Evolutionary conservation across 2,113 vertebrate genomes (phyloP), one percentile per base, ranked within the genome.

Genomic region (Halichoerus grypus): DNA sequence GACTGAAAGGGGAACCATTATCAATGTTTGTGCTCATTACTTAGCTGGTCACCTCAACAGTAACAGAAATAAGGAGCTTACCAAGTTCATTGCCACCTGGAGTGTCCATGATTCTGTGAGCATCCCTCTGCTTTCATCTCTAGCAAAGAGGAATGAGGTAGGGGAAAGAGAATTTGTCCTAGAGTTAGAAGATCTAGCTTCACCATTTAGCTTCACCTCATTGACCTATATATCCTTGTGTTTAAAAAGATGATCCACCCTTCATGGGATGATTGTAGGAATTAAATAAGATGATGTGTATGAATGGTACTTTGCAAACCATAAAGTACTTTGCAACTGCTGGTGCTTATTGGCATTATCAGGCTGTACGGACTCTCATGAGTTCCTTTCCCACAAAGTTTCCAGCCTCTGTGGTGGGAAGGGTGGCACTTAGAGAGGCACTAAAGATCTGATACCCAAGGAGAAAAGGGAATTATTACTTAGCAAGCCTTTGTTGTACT

Each of bases 401-500:
- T 81, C 96, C 51, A 86, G 42, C 39, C 46, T 97, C 69, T 86
- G 31, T 1, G 11, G 33, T 87, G 51, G 67, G 42, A 74, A 96
- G 79, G 22, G 61, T 69, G 12, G 69, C 46, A 36, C 39, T 89
- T 57, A 79, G 0, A 26, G 57, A 76, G 16, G 51, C 57, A 46
- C 71, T 88, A 36, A 96, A 42, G 33, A 87, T n/a, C 63, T 13
- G 69, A 67, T n/a, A 53, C 61, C 28, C n/a, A 71, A 46, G 74
- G 55, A 92, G 63, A 69, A 91, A 88, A 74, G 31, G 69, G 57
- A 80, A 81, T 87, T 71, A 69, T 86, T 96, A 84, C 93, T 97
- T 92, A 94, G 65, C 39, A 96, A 81, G 83, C 14, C 61, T 97
- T 97, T 95, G 90, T 91, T 92, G 15, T 57, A 76, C 83, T 96